Base-by-base conservation (phyloP, 2,797 vertebrate genomes). In the Masticophis lateralis region DNA sequence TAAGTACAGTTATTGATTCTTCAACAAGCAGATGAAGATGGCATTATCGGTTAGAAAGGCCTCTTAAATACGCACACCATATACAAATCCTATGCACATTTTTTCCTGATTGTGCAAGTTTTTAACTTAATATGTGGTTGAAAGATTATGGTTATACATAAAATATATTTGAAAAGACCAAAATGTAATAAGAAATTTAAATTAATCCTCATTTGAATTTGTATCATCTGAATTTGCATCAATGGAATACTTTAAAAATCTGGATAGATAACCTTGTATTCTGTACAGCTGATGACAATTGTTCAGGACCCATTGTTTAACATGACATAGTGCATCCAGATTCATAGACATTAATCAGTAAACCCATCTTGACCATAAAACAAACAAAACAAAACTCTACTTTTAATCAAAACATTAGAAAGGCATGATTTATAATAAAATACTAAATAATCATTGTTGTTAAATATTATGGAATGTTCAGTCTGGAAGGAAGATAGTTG, bases 281-380 rank as follows among this genome's bases (percentile, higher is more conserved):
- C 51, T 93, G 87, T 74, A 32, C 22, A 66, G 47, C 25, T 91
- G 51, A 53, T 56, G 59, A 90, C 53, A 66, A 91, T 53, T 91
- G 90, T 88, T 66, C 90, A 91, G 90, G 43, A 79, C 18, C n/a
- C 11, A 55, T 0, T 57, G 7, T 93, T 89, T 89, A 91, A 47
- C 32, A 91, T 93, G 92, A 90, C 87, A 89, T 32, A 89, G 91
- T 89, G 87, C 32, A 55, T 32, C 56, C 32, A 91, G 43, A 91
- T 89, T 61, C 57, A 3, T 91, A 69, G 57, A 63, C 8, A 88
- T 79, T 91, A 89, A 47, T 89, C 56, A 91, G 28, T 47, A 32
- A 47, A 83, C 7, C 66, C 22, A 55, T 47, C 27, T 51, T 92
- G 28, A 27, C 47, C 11, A 25, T n/a, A 74, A 2, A 87, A 28